Conservation (phyloP, 2,113 vertebrate genomes). For the Malaclemys terrapin region DNA sequence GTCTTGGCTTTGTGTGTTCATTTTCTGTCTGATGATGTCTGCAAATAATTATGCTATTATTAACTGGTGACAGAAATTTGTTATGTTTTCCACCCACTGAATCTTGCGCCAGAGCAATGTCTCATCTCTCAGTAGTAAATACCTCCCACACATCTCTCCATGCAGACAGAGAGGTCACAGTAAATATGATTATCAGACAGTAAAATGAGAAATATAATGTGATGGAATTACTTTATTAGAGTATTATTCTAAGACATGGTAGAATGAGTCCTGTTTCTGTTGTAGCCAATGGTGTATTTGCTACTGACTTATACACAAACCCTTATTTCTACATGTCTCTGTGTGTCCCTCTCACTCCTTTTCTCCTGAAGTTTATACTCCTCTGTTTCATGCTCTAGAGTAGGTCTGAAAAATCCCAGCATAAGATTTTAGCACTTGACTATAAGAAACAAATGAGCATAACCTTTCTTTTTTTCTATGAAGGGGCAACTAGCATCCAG, state of each 20-base stretch:
- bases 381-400: background rate
- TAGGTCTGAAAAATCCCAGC: background rate
- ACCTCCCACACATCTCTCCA: conserved; percentile 24
- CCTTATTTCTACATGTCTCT: background rate
- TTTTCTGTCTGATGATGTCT: background rate
- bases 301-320: conserved; percentile 28
- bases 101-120: background rate
- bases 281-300: conserved; percentile 11
- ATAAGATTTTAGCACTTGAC: background rate
- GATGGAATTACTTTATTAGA: background rate
- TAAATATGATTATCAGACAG: conserved; percentile 9
- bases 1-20: background rate
- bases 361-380: conserved; percentile 9
- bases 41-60: background rate
- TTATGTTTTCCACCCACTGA: background rate
- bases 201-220: background rate
- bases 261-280: background rate
- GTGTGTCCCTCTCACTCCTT: background rate
- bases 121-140: background rate
- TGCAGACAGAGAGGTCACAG: background rate
- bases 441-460: background rate
- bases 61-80: conserved; percentile 4
- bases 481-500: background rate
- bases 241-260: background rate
- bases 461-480: background rate